Conservation (phyloP, 2,888 invertebrate genomes). For the Cerastoderma edule region DNA sequence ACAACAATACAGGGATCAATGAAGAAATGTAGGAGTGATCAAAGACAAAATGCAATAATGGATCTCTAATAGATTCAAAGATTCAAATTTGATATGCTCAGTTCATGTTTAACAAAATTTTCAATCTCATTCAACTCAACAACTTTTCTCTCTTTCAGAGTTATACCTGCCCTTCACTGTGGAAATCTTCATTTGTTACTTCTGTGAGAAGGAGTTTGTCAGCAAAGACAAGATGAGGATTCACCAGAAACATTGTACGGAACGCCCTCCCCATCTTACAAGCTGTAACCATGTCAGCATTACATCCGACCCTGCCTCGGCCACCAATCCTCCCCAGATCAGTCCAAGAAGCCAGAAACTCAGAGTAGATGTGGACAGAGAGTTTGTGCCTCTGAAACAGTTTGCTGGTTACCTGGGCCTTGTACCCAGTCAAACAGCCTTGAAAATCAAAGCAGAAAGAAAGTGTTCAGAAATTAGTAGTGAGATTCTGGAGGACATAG, state of each 20-base stretch:
- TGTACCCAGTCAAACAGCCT: conserved; percentile 70
- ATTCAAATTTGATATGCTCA: too few relatives aligned
- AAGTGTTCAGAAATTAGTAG: conserved; percentile 73
- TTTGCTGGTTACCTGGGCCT: conserved; percentile 64
- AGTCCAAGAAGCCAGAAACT: conserved; percentile 39
- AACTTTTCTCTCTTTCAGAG: conserved; percentile 38
- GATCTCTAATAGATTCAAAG: too few relatives aligned
- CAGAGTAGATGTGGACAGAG: conserved; percentile 16
- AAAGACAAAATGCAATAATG: too few relatives aligned
- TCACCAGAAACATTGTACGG: conserved; percentile 72
- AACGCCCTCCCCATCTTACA: conserved; percentile 67
- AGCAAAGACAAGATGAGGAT: conserved; percentile 66
- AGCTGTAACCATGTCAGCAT: conserved; percentile 35
- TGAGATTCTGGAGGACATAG: conserved; percentile 63
- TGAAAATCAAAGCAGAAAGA: conserved; percentile 62
- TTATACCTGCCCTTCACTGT: conserved; percentile 58
- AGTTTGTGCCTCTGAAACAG: conserved; percentile 33
- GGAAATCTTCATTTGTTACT: conserved; percentile 79
- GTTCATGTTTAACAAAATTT: too few relatives aligned
- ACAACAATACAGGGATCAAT: too few relatives aligned
- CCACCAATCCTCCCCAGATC: conserved; percentile 39
- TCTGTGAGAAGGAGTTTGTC: conserved; percentile 78
- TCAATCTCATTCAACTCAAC: too few relatives aligned
- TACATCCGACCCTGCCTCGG: conserved; percentile 11
- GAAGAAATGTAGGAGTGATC: too few relatives aligned